Base-by-base conservation (phyloP, 2,113 vertebrate genomes). In the Gavia stellata region DNA sequence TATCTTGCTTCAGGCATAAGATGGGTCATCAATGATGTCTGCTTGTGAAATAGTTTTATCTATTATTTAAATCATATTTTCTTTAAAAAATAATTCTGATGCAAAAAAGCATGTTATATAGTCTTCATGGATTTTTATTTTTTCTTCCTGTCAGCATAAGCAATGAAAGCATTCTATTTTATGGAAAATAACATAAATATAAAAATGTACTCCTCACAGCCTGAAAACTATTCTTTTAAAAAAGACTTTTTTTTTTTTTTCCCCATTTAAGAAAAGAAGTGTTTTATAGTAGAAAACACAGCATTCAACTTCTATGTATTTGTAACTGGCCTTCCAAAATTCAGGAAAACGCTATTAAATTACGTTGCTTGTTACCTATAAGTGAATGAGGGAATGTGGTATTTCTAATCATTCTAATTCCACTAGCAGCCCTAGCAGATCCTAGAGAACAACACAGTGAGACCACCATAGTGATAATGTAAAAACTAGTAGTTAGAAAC, bases 1-100 rank as follows among this genome's bases (percentile, higher is more conserved):
- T 91, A 95, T 97, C 72, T 88, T 92, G 61, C 82, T 94, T 93
- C 93, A 96, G 93, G 96, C 96, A 82, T 90, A 86, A 74, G 90
- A 85, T 72, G 97, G 88, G 70, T 95, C 94, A 97, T 74, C 65
- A 96, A 52, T 70, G 93, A 83, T 83, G 58, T 80, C 93, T 88
- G 93, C 88, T 68, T 88, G 55, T 70, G 73, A 94, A 95, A 93
- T 23, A 71, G 58, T 81, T 94, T 91, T 80, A 88, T 79, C 52
- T 78, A 74, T 78, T 75, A 75, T 61, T 95, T 72, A 90, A 87
- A 92, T 61, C 6, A 73, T 42, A 61, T 62, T 73, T 88, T 73
- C 63, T 62, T 70, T 63, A 16, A 45, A 84, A 87, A 81, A 36
- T 50, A 63, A 66, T 68, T 87, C 59, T 81, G 38, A 81, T 40